These are phyloP conservation scores for Phthorimaea operculella DNA, from an alignment of 1,140 invertebrate species.

Conservation along the genomic window DNA sequence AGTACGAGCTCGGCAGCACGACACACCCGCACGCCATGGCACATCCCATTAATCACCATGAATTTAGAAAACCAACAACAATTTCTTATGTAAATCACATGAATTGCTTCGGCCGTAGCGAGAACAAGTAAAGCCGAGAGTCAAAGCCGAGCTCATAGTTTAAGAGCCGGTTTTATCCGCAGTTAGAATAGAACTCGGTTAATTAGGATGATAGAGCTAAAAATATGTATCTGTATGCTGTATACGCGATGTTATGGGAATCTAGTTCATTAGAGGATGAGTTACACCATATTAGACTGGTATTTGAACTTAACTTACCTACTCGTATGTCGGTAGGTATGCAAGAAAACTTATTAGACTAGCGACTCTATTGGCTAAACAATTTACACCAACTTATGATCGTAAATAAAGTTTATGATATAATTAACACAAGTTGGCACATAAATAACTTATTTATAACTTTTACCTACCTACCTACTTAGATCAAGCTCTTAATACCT, in stretches of 20 bases:
- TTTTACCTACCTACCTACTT: too few species aligned
- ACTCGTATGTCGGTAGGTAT: too few species aligned
- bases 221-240: not conserved
- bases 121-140: too few species aligned
- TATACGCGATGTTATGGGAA: not conserved
- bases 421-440: too few species aligned
- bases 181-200: not conserved
- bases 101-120: not conserved
- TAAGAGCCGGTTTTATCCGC: not conserved
- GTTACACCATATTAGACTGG: too few species aligned
- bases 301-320: too few species aligned
- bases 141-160: not conserved
- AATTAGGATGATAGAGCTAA: not conserved
- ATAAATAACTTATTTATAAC: too few species aligned
- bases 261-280: not conserved
- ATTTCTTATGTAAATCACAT: not conserved
- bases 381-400: too few species aligned
- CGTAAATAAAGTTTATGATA: too few species aligned
- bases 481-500: too few species aligned
- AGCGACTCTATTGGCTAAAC: too few species aligned
- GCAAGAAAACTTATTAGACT: too few species aligned
- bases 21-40: not conserved
- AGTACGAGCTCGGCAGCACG: not conserved
- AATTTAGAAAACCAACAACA: not conserved
- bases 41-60: conserved; percentile 1